Percentiles rank a stretch among this genome's conserved stretches.
Conservation (phyloP, 2,888 invertebrate species). For the Caenorhabditis sp. region DNA sequence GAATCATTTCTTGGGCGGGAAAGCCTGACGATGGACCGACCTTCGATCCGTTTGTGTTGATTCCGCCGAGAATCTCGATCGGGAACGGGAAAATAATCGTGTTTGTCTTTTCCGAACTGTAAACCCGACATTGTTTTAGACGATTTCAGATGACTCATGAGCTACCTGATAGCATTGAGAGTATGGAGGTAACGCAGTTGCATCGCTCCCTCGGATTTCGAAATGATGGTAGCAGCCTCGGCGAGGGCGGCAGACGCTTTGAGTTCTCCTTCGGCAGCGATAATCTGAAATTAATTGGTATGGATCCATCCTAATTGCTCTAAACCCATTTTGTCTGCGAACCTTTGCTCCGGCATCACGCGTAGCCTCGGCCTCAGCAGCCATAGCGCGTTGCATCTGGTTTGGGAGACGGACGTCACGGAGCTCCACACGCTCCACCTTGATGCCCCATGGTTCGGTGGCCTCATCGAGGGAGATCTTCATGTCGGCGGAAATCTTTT, state of each 20-base stretch:
- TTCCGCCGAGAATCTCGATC: slow-evolving; percentile 60
- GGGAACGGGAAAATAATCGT: slow-evolving; percentile 68
- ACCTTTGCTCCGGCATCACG: slow-evolving; percentile 84
- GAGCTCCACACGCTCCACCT: slow-evolving; percentile 69
- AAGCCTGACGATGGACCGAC: slow-evolving; percentile 10
- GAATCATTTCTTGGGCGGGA: slow-evolving; percentile 38
- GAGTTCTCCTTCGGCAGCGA: slow-evolving; percentile 93
- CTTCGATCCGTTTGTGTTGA: slow-evolving; percentile 1
- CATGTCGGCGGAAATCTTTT: slow-evolving; percentile 53
- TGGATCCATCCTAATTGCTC: neutral
- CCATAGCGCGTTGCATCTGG: slow-evolving; percentile 93
- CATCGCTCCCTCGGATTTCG: slow-evolving; percentile 91
- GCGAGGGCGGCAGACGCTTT: slow-evolving; percentile 90
- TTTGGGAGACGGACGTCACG: slow-evolving; percentile 89
- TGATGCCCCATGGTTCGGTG: slow-evolving; percentile 81
- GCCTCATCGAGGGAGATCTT: slow-evolving; percentile 80
- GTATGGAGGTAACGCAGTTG: slow-evolving; percentile 95
- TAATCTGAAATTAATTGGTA: slow-evolving; percentile 83
- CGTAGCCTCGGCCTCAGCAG: slow-evolving; percentile 93
- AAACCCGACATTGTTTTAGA: neutral
- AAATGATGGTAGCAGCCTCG: slow-evolving; percentile 94
- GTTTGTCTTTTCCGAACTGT: slow-evolving; percentile 62
- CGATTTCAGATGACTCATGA: neutral
- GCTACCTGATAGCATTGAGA: slow-evolving; percentile 86
- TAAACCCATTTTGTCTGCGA: neutral